A percentile compares a stretch with the other conserved stretches of the same genome.
phyloP scores from a whole-genome alignment of 2,888 invertebrate species.

The Stenolophus ochropezus region DNA sequence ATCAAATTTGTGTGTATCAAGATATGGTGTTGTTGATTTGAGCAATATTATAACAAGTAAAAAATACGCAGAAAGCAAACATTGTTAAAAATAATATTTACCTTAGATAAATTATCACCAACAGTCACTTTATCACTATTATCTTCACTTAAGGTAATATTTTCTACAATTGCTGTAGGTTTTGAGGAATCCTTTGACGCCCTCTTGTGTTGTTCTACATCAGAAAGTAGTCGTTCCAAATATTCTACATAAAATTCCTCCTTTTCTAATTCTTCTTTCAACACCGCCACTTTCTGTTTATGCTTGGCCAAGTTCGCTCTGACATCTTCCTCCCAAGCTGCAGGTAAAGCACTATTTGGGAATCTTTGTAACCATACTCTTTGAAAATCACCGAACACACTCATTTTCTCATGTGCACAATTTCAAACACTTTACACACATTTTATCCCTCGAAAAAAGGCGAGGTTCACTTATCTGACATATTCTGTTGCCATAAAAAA shows the following conservation, averaged over 20 bases:
- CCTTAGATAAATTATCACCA: slow-evolving; percentile 67
- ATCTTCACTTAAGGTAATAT: slow-evolving; percentile 61
- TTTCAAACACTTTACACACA: slow-evolving; percentile 41
- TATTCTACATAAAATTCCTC: slow-evolving; percentile 94
- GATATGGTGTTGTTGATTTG: not conserved
- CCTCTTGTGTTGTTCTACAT: slow-evolving; percentile 88
- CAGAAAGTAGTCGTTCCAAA: slow-evolving; percentile 87
- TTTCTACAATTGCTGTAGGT: slow-evolving; percentile 13
- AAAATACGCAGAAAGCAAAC: slow-evolving; percentile 16
- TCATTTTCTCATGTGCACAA: slow-evolving; percentile 75
- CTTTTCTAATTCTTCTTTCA: slow-evolving; percentile 91
- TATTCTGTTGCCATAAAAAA: slow-evolving; percentile 56
- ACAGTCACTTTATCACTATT: slow-evolving; percentile 63
- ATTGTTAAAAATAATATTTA: slow-evolving; percentile 66
- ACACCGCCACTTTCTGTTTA: slow-evolving; percentile 87
- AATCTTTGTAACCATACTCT: slow-evolving; percentile 94
- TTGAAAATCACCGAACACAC: slow-evolving; percentile 93
- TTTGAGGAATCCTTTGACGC: slow-evolving; percentile 41
- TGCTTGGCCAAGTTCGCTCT: slow-evolving; percentile 92
- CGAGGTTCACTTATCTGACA: slow-evolving; percentile 60
- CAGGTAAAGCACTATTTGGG: slow-evolving; percentile 92
- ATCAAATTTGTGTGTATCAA: slow-evolving; percentile 11
- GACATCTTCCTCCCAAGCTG: slow-evolving; percentile 95
- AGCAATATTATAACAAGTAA: not conserved
- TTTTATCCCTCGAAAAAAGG: slow-evolving; percentile 50